Conservation (phyloP, 2,888 invertebrate genomes). For the Callyntrura sp. region DNA sequence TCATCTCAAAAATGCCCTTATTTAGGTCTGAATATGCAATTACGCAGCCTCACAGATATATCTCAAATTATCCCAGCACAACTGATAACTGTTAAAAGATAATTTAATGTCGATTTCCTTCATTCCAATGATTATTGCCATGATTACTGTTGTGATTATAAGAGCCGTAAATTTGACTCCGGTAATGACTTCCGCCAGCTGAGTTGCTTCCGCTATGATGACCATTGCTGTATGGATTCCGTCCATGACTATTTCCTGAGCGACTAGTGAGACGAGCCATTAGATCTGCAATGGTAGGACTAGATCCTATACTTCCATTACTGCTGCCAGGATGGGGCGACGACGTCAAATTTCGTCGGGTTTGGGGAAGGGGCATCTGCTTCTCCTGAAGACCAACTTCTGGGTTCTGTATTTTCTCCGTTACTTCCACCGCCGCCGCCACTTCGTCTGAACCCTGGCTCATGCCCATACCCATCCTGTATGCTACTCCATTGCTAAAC, state of each 20-base stretch:
- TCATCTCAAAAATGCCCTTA: too few species aligned
- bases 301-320: constrained; percentile 44
- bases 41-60: too few species aligned
- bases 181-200: constrained; percentile 52
- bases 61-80: not conserved
- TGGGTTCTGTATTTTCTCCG: constrained; percentile 24
- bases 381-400: constrained; percentile 59
- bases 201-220: constrained; percentile 58
- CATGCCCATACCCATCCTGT: constrained; percentile 45
- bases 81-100: not conserved
- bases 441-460: constrained; percentile 50
- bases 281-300: constrained; percentile 66
- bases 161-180: constrained; percentile 65
- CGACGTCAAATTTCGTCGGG: constrained; percentile 23
- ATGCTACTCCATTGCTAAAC: constrained; percentile 67
- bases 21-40: too few species aligned
- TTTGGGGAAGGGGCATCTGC: constrained; percentile 14
- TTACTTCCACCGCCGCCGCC: not conserved
- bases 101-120: constrained; percentile 69
- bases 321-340: constrained; percentile 41
- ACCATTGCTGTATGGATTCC: constrained; percentile 66
- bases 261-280: constrained; percentile 40
- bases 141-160: constrained; percentile 56
- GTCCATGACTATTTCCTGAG: constrained; percentile 52
- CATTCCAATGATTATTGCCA: constrained; percentile 71